Percentiles rank a stretch among this genome's conserved stretches.
phyloP scores from a whole-genome alignment of 2,888 invertebrate species.

The Azorinus chamasolen region DNA sequence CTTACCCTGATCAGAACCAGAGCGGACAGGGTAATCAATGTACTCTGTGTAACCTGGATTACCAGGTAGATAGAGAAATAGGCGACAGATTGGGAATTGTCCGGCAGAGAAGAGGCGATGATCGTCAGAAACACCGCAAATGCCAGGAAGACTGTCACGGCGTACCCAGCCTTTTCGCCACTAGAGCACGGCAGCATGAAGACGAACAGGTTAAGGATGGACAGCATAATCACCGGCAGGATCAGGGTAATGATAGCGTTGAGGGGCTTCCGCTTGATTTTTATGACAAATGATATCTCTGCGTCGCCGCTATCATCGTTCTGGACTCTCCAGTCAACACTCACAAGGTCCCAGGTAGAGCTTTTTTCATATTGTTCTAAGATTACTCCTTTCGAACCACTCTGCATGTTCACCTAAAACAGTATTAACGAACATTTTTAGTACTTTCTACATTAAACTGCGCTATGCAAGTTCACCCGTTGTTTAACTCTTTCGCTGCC shows the following conservation, averaged over 20 bases:
- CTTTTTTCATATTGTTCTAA: slow-evolving; percentile 31
- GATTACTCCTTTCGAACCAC: slow-evolving; percentile 31
- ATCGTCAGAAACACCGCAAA: slow-evolving; percentile 57
- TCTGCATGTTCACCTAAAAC: slow-evolving; percentile 36
- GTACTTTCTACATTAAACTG: no score
- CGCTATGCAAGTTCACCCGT: no score
- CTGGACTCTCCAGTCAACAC: not conserved
- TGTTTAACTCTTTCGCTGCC: no score
- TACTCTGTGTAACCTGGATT: slow-evolving; percentile 43
- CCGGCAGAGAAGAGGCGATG: slow-evolving; percentile 38
- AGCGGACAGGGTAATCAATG: slow-evolving; percentile 20
- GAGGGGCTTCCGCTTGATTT: slow-evolving; percentile 44
- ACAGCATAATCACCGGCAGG: slow-evolving; percentile 43
- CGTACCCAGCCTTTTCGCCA: slow-evolving; percentile 51
- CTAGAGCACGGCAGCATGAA: slow-evolving; percentile 52
- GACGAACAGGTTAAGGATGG: slow-evolving; percentile 38
- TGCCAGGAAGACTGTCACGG: slow-evolving; percentile 53
- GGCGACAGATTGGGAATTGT: slow-evolving; percentile 34
- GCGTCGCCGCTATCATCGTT: slow-evolving; percentile 18
- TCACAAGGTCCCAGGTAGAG: slow-evolving; percentile 44
- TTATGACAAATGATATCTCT: slow-evolving; percentile 28
- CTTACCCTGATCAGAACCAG: slow-evolving; percentile 26
- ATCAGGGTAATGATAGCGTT: slow-evolving; percentile 37
- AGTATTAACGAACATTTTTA: not conserved
- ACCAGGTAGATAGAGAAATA: slow-evolving; percentile 49